Base-by-base conservation (phyloP, 2,888 invertebrate species). In the Phasia obesa region DNA sequence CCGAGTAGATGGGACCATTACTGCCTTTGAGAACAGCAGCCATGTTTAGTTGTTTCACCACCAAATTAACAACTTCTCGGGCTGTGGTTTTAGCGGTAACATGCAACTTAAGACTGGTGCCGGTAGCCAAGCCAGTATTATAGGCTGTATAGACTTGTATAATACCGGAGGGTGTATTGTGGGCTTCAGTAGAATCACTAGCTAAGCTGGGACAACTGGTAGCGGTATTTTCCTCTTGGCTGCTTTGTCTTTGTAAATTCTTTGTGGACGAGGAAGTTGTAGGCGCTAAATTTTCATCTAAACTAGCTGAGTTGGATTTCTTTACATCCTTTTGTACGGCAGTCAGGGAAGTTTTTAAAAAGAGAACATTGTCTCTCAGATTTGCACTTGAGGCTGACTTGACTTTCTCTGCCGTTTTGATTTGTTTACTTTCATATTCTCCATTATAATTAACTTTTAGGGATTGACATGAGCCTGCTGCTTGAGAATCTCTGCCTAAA, bases 41-140 rank as follows among this genome's bases (percentile, higher is more conserved):
- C 95, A 97, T 97, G 90, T 98, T 98, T 53, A 99, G 93, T 91
- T 99, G 98, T 90, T 97, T 97, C 70, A 99, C 97, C 23, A 99
- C 98, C 84, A 99, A 93, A 91, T 98, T 97, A 84, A 99, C 97
- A 70, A 99, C 98, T 92, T 99, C 99, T 17, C 97, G 93, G 0
- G 98, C 97, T 0, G 98, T 97, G 0, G 99, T 99, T 86, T 96
- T 94, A 0, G 96, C 95, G 0, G 97, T 98, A 0, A 99, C 97
- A 90, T 98, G 98, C 3, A 99, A 92, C 88, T 98, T 97, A 42
- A 99, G 94, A 87, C 98, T 97, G 0, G 98, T 98, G 6, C 98
- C 98, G 82, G 94, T 95, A 1, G 98, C 97, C 85, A 99, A 92
- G 9, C 99, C 99, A 0, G 98, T 98, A 86, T 98, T 97, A 91